Base-by-base conservation (phyloP, 1,140 invertebrate species). In the Tribolium madens region DNA sequence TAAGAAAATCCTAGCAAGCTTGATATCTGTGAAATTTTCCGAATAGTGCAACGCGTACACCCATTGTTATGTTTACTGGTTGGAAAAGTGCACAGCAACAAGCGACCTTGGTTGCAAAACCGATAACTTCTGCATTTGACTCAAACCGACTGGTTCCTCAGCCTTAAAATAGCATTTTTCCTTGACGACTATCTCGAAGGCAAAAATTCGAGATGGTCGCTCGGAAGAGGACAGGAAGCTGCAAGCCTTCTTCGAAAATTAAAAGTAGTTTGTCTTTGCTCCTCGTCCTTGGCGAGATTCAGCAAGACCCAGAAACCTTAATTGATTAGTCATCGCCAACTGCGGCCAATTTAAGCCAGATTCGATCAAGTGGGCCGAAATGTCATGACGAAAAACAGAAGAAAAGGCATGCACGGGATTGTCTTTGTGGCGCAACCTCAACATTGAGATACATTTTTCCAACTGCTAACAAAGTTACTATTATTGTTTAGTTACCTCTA, bases 301-400 rank as follows among this genome's bases (percentile, higher is more conserved):
- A 26, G 10, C 36, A 42, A 64, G 21, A 33, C 57, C 57, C 57
- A 33, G 57, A 64, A 64, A 64, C 57, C 57, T 64, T 33, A 64
- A 64, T 33, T 33, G 57, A 14, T 64, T 14, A 18, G 57, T 64
- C 52, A 26, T 26, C 18, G 52, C 18, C 52, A 57, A 21, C 18
- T 57, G 52, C 17, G 33, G 48, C n/a, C 13, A 50, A 50, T 50
- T 50, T 50, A 50, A 15, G 48, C 13, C 48, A 50, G 15, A 50
- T 17, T 7, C 6, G 48, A 50, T 50, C 48, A 17, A 50, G 48
- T 50, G 48, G 48, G 48, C 12, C 48, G 48, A 50, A 50, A 50
- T 50, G 48, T 50, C 48, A 50, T 17, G 48, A 42, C 9, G 48
- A 14, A 14, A 50, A 50, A 17, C 36, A 42, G 36, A 10, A n/a